Evolutionary conservation across 2,888 invertebrate genomes (phyloP).

Genomic region (Euzophera pinguis): DNA sequence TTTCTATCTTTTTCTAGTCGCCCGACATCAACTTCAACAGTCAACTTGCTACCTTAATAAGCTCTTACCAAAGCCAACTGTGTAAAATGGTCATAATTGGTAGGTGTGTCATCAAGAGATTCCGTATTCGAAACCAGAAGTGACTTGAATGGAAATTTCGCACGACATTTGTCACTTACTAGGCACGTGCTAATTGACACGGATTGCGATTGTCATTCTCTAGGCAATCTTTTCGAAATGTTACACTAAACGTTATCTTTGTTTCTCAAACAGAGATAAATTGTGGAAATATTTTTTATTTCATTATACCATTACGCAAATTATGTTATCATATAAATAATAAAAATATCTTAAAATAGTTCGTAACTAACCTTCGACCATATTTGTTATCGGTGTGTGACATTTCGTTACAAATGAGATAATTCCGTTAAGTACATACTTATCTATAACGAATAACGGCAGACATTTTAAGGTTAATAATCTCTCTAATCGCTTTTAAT

Average conservation of each 20-base stretch:
- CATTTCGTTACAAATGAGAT: neutral
- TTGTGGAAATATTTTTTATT: neutral
- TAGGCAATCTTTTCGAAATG: neutral
- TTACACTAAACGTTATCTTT: neutral
- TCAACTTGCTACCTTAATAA: too few relatives aligned
- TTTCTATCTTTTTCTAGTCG: too few relatives aligned
- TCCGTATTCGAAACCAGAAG: neutral
- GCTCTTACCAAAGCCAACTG: too few relatives aligned
- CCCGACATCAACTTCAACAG: too few relatives aligned
- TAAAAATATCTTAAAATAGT: neutral
- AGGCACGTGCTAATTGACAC: neutral
- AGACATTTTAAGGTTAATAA: too few relatives aligned
- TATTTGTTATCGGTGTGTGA: neutral
- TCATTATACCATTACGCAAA: neutral
- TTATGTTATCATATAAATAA: neutral
- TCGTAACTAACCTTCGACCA: neutral
- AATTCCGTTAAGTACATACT: neutral
- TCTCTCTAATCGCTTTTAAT: too few relatives aligned
- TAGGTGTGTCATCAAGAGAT: neutral
- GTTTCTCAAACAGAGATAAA: neutral
- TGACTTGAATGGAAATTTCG: neutral
- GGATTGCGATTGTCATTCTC: neutral
- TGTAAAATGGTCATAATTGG: too few relatives aligned
- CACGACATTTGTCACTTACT: neutral
- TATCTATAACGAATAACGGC: constrained; percentile 1